Conservation (phyloP, 1,140 invertebrate genomes). For the Drosophila serrata region DNA sequence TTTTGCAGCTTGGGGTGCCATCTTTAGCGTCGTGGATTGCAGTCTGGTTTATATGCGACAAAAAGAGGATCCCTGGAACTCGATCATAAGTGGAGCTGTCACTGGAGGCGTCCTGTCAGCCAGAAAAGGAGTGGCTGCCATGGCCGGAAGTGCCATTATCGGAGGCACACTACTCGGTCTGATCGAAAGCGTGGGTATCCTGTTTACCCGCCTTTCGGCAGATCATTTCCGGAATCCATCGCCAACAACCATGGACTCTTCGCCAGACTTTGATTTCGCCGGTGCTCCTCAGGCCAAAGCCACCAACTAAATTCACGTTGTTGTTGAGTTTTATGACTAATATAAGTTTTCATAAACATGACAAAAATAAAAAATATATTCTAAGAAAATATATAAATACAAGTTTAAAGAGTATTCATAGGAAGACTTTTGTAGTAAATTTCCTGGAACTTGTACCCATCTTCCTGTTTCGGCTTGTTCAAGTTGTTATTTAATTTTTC, state of each 20-base stretch:
- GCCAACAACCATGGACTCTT: constrained; percentile 13
- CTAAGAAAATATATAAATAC: background rate
- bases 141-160: constrained; percentile 98
- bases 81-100: constrained; percentile 97
- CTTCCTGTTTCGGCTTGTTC: constrained; percentile 24
- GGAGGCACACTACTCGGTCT: constrained; percentile 97
- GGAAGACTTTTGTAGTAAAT: background rate
- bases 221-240: constrained; percentile 93
- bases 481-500: constrained; percentile 79
- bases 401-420: background rate
- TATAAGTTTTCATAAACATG: background rate
- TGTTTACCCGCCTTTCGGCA: constrained; percentile 94
- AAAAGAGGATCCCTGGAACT: constrained; percentile 99
- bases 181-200: constrained; percentile 98
- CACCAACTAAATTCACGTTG: constrained; percentile 22
- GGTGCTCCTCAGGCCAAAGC: constrained; percentile 9
- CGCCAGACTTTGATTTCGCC: constrained; percentile 2
- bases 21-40: constrained; percentile 99
- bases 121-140: constrained; percentile 95
- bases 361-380: background rate
- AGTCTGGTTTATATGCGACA: constrained; percentile 96
- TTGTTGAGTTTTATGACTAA: background rate
- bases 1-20: constrained; percentile 97
- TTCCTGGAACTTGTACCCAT: background rate
- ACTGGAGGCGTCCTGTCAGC: constrained; percentile 98